These are phyloP conservation scores for Conus ventricosus DNA, from an alignment of 1,140 invertebrate species.

Conservation along the genomic window DNA sequence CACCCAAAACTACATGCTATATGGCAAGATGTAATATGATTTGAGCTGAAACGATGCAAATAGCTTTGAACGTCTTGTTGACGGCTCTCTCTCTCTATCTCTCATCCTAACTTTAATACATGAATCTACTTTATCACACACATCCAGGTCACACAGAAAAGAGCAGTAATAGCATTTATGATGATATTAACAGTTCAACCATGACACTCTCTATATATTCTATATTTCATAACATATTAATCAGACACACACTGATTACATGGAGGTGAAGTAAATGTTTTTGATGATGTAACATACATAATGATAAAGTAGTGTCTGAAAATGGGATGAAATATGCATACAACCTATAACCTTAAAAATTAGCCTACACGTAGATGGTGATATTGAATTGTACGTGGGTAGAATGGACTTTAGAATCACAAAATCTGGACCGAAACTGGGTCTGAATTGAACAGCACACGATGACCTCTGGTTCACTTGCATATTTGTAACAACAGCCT, in stretches of 20 bases:
- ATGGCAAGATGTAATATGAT: background rate
- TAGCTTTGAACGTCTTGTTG: background rate
- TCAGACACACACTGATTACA: background rate
- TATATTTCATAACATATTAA: background rate
- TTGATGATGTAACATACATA: too few species aligned
- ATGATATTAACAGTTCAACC: background rate
- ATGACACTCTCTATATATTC: background rate
- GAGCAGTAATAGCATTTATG: background rate
- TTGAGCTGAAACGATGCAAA: background rate
- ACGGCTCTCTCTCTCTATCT: background rate
- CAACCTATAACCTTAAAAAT: background rate
- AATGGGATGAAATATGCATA: background rate
- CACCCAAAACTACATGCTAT: background rate
- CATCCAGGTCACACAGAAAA: background rate
- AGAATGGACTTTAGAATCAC: background rate
- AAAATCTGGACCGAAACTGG: background rate
- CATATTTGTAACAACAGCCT: background rate
- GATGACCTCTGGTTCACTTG: background rate
- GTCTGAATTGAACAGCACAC: background rate
- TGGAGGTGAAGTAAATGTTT: too few species aligned
- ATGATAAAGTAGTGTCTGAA: too few species aligned
- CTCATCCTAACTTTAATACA: background rate
- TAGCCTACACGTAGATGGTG: background rate
- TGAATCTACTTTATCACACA: background rate
- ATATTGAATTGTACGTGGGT: background rate